These are phyloP conservation scores for Plutella xylostella DNA, from an alignment of 2,888 invertebrate genomes.

Conservation along the genomic window DNA sequence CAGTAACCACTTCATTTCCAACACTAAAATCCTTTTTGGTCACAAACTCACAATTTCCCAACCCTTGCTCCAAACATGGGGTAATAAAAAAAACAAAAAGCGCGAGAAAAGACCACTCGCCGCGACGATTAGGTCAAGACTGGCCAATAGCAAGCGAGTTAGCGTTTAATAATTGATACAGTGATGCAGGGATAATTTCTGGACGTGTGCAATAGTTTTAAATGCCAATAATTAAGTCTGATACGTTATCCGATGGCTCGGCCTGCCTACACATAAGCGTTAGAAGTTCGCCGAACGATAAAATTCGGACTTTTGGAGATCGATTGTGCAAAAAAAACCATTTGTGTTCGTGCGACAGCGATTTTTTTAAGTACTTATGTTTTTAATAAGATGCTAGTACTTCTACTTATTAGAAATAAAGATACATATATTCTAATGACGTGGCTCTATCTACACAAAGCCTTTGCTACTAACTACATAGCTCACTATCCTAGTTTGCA, in stretches of 20 bases:
- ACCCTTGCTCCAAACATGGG: background rate
- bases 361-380: no score
- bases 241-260: background rate
- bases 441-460: no score
- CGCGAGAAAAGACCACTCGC: background rate
- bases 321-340: background rate
- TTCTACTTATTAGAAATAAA: no score
- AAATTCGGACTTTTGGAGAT: background rate
- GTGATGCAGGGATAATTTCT: background rate
- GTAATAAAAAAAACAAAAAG: constrained; percentile 2
- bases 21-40: constrained; percentile 21
- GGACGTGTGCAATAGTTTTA: background rate
- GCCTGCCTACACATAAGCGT: no score
- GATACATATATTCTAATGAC: no score
- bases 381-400: no score
- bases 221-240: background rate
- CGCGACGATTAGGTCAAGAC: constrained; percentile 2
- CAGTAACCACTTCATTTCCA: constrained; percentile 55
- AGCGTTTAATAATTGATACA: background rate
- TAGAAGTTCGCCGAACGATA: no score
- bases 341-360: no score
- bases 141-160: background rate
- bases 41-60: background rate
- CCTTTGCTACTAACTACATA: no score
- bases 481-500: no score